Base-by-base conservation (phyloP, 1,140 invertebrate genomes). In the Oncopeltus fasciatus region DNA sequence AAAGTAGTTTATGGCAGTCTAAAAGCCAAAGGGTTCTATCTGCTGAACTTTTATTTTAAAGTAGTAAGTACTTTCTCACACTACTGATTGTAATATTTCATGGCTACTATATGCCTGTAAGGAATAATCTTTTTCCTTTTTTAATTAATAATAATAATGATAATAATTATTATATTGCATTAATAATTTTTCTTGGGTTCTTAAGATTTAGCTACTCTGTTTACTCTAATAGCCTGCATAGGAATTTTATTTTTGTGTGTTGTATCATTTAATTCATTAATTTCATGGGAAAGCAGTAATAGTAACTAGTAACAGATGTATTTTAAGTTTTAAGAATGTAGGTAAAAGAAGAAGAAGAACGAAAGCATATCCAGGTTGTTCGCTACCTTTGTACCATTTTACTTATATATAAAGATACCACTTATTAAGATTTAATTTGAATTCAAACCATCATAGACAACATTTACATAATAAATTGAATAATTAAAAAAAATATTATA, bases 171-270 rank as follows among this genome's bases (percentile, higher is more conserved):
- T 38, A 61, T 61, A 61, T 62, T 62, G 61, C 56, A 46, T 62
- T 62, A 57, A 57, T 43, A 57, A 57, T 38, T 58, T 57, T 62
- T 47, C 51, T 46, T 62, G 61, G 57, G 57, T 43, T 62, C 38
- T 57, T 62, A 62, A 57, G 33, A 24, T 62, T 62, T 38, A 57
- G 51, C 53, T 62, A 62, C 60, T 27, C 60, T 51, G 60, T 62
- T 57, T 62, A 62, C 38, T 59, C 62, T 63, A 63, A 63, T 63
- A 63, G 62, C 62, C 62, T 63, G 62, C 62, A 29, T 59, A 63
- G 62, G 62, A 63, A 46, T 63, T 63, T 44, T 63, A 33, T 57
- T 57, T 29, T 31, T 57, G 56, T 59, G 57, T 33, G 57, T 27
- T 57, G 20, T 63, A 47, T 59, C 18, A 12, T 59, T 59, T 53